Conservation (phyloP, 1,140 invertebrate species). For the Papilio dardanus region DNA sequence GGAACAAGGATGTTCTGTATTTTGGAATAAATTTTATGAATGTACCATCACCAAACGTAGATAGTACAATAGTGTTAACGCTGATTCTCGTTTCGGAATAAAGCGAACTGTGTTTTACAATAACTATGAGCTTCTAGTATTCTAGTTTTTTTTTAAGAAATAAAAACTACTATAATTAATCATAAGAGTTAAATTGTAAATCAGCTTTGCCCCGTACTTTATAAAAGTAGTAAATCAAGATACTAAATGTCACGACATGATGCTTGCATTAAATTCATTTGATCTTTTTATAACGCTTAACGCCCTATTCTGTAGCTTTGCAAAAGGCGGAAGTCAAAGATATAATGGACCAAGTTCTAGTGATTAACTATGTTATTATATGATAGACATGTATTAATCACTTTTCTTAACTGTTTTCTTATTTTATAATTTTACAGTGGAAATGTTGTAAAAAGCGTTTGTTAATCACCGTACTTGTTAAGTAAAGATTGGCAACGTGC, state of each 20-base stretch:
- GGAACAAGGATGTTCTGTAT: too few species aligned
- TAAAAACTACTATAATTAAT: not conserved
- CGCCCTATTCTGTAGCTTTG: not conserved
- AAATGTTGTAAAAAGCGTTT: too few species aligned
- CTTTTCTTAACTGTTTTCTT: too few species aligned
- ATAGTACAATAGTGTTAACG: too few species aligned
- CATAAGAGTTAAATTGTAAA: not conserved
- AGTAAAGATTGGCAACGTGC: too few species aligned
- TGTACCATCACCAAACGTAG: too few species aligned
- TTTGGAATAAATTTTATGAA: too few species aligned
- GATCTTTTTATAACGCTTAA: slow-evolving; percentile 7
- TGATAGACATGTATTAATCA: not conserved
- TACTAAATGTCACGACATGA: not conserved
- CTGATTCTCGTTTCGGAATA: too few species aligned
- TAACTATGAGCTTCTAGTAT: too few species aligned
- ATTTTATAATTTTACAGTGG: too few species aligned
- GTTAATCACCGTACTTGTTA: too few species aligned
- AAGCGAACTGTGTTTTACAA: too few species aligned
- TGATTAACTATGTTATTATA: not conserved
- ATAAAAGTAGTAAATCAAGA: slow-evolving; percentile 4
- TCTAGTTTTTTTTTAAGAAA: not conserved
- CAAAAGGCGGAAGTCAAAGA: not conserved
- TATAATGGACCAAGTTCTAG: not conserved
- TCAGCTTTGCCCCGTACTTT: not conserved
- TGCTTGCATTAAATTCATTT: not conserved